Evolutionary conservation across 2,113 vertebrate genomes (phyloP), one percentile per base, ranked within the genome.

Genomic region (Kryptolebias marmoratus): DNA sequence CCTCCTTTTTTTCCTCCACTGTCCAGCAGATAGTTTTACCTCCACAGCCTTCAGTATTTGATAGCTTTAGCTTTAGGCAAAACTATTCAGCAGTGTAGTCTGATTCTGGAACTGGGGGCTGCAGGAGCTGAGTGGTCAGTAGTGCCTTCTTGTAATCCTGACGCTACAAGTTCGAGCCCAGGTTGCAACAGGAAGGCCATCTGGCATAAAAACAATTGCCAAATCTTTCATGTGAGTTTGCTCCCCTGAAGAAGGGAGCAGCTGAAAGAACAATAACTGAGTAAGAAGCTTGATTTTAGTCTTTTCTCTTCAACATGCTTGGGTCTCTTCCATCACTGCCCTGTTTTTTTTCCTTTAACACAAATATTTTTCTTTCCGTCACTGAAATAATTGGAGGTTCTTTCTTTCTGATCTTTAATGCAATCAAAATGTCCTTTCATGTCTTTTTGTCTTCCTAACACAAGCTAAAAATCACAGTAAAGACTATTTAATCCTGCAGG

Each of bases 11-110:
- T 28, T 49, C 15, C 31, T 73, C 69, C 59, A 68, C 68, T 61
- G 61, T 85, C 66, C 11, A 27, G 79, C 59, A 74, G 77, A 89
- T 79, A 82, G 72, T 77, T 88, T 87, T 77, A 84, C 80, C 73
- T 79, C 70, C n/a, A 53, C 68, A 64, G 73, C 42, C 14, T 50
- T 1, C 52, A 8, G 15, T 14, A 81, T 67, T 50, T 75, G 65
- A 85, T 82, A 82, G 68, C 48, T 80, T 49, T 81, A 83, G 64
- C 48, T 80, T 49, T 2, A 5, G 12, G 65, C 50, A 48, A 13
- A 70, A 71, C 45, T 58, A 66, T 81, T 76, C 72, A 52, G 62
- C 60, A 28, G 59, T 39, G 56, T 28, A 16, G n/a, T 59, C 31
- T 1, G 2, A 50, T 60, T 62, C 36, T 77, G 3, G 32, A 52